phyloP scores from a whole-genome alignment of 2,113 vertebrate genomes.

The Forbesichthys papilliferus region DNA sequence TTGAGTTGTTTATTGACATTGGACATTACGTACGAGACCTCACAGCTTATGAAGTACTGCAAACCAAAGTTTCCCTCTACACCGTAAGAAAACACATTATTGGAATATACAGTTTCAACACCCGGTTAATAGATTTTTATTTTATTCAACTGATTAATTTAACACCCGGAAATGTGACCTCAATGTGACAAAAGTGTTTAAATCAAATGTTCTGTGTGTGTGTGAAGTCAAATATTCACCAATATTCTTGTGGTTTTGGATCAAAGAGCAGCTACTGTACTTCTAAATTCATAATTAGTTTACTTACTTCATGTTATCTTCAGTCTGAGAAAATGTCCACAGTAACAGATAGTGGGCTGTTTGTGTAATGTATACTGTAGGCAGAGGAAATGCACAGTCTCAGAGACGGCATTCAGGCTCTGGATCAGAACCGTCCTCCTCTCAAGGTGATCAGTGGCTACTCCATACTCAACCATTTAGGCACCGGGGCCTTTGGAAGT shows the following conservation, averaged over 20 bases:
- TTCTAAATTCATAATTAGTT: not conserved
- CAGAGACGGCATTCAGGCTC: constrained; percentile 79
- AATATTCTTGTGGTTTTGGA: not conserved
- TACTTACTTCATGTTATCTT: not conserved
- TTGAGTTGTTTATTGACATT: constrained; percentile 91
- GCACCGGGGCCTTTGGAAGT: constrained; percentile 88
- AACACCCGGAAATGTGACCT: no score
- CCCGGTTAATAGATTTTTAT: constrained; percentile 2
- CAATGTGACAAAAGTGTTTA: no score
- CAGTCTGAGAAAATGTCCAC: not conserved
- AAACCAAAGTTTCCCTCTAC: constrained; percentile 79
- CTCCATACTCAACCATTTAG: constrained; percentile 86
- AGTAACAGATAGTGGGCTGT: not conserved
- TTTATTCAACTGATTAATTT: constrained; percentile 1
- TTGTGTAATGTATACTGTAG: constrained; percentile 59
- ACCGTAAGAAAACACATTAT: constrained; percentile 69
- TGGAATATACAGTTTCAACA: no score
- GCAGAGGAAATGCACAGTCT: constrained; percentile 82
- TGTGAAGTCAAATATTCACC: not conserved
- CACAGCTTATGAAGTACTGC: constrained; percentile 81
- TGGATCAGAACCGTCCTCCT: constrained; percentile 85
- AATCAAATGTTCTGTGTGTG: not conserved
- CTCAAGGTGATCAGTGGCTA: constrained; percentile 84
- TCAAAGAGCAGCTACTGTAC: not conserved
- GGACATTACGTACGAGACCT: constrained; percentile 89